Base-by-base conservation (phyloP, 2,113 vertebrate species). In the Notarius quadriscutis region DNA sequence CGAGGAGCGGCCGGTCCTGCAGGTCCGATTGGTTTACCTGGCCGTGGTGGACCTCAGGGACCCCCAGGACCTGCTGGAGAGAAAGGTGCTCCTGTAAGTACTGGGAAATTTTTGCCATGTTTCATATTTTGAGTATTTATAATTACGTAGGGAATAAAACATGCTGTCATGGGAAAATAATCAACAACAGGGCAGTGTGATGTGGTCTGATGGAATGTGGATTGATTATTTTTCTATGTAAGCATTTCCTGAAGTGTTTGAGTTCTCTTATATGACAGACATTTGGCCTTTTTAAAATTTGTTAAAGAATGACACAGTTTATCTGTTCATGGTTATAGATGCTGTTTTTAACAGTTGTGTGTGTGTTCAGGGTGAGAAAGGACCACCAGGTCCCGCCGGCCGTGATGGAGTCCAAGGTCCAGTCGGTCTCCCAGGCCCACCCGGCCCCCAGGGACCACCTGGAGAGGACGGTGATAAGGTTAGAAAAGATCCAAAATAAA, bases 381-480 rank as follows among this genome's bases (percentile, higher is more conserved):
- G 98, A 41, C 98, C 98, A 69, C 96, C 96, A 34, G 98, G 98
- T 86, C 97, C 98, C 14, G 97, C 98, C 67, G 98, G 98, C 81
- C 96, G 98, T 84, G 98, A 99, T 83, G 98, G 98, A 60, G 94
- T 99, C 48, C 98, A 99, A 91, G 98, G 98, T 88, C 98, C 98
- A 9, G 98, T 99, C 17, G 98, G 98, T 89, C 95, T 99, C 78
- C 98, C 98, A 0, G 98, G 98, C 17, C 97, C 98, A 48, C 96
- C 98, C 8, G 98, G 98, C 74, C 97, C 98, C 8, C 97, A 97
- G 48, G 98, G 98, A 27, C 97, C 97, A 89, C 98, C 98, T 0
- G 98, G 98, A 93, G 98, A 99, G 93, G 98, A 99, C 1, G 98
- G 98, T 84, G 98, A 99, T 94, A 99, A 99, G 97, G 98, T 98